Percentiles rank a stretch among this genome's conserved stretches.
phyloP scores from a whole-genome alignment of 2,888 invertebrate genomes.

The Nebria salina region DNA sequence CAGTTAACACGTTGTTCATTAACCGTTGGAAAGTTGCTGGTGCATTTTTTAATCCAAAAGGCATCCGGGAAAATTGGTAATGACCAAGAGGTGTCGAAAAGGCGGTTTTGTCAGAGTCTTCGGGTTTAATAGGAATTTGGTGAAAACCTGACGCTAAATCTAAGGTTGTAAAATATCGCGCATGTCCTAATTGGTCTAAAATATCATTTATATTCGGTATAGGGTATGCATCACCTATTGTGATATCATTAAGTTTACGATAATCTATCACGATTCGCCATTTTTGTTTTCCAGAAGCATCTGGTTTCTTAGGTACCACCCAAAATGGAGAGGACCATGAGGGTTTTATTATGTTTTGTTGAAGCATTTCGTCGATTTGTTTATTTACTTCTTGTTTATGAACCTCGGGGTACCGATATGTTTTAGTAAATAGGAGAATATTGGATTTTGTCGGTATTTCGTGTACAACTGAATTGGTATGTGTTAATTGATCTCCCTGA shows the following conservation, averaged over 20 bases:
- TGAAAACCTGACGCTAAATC: slow-evolving; percentile 52
- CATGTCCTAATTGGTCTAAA: no score
- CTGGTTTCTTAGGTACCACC: slow-evolving; percentile 53
- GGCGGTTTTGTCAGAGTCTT: slow-evolving; percentile 54
- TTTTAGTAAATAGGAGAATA: slow-evolving; percentile 54
- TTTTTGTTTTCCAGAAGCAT: slow-evolving; percentile 33
- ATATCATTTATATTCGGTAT: no score
- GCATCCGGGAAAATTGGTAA: slow-evolving; percentile 55
- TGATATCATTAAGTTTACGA: no score
- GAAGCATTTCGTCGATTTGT: slow-evolving; percentile 54
- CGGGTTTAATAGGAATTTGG: slow-evolving; percentile 52
- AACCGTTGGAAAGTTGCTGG: slow-evolving; percentile 57
- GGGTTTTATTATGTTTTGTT: slow-evolving; percentile 53
- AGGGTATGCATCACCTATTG: no score
- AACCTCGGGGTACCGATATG: slow-evolving; percentile 53
- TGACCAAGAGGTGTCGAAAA: slow-evolving; percentile 54
- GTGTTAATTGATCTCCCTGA: slow-evolving; percentile 47
- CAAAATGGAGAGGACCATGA: slow-evolving; percentile 49
- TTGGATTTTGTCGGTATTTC: slow-evolving; percentile 54
- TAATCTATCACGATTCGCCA: no score
- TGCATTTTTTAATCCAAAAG: slow-evolving; percentile 54
- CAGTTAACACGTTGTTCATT: slow-evolving; percentile 55
- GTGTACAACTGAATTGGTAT: slow-evolving; percentile 53
- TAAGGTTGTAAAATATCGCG: slow-evolving; percentile 54
- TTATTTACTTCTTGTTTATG: slow-evolving; percentile 53